Percentiles rank a stretch among this genome's conserved stretches.
Evolutionary conservation across 2,888 invertebrate genomes (phyloP).

Genomic region (Himalopsyche japonica): DNA sequence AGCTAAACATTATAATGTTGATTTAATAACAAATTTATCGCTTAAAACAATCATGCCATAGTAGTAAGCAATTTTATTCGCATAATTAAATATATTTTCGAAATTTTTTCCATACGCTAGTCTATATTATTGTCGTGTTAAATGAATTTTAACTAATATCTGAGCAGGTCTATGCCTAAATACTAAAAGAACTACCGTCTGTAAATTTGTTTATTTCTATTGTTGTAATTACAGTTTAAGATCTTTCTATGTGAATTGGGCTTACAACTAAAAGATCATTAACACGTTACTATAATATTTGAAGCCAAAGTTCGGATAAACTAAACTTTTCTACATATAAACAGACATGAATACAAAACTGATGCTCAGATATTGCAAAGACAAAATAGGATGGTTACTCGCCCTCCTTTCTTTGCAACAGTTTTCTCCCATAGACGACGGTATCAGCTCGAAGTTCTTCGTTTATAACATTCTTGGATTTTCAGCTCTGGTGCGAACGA

Average conservation of each 20-base stretch:
- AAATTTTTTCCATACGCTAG: background rate
- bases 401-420: slow-evolving; percentile 19
- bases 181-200: background rate
- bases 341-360: slow-evolving; percentile 22
- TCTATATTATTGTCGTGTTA: background rate
- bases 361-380: slow-evolving; percentile 9
- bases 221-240: background rate
- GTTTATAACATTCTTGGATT: background rate
- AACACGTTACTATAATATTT: background rate
- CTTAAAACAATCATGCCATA: background rate
- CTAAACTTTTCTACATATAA: slow-evolving; percentile 4
- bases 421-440: slow-evolving; percentile 4
- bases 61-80: background rate
- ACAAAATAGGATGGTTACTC: slow-evolving; percentile 23
- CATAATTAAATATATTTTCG: background rate
- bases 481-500: background rate
- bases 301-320: background rate
- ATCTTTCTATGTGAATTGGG: background rate
- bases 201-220: background rate
- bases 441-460: slow-evolving; percentile 11
- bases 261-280: background rate
- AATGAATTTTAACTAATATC: background rate
- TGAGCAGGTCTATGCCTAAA: background rate
- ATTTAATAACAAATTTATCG: background rate
- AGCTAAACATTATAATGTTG: background rate